Evolutionary conservation across 2,888 invertebrate species (phyloP).

Genomic region (Agrochola macilenta): DNA sequence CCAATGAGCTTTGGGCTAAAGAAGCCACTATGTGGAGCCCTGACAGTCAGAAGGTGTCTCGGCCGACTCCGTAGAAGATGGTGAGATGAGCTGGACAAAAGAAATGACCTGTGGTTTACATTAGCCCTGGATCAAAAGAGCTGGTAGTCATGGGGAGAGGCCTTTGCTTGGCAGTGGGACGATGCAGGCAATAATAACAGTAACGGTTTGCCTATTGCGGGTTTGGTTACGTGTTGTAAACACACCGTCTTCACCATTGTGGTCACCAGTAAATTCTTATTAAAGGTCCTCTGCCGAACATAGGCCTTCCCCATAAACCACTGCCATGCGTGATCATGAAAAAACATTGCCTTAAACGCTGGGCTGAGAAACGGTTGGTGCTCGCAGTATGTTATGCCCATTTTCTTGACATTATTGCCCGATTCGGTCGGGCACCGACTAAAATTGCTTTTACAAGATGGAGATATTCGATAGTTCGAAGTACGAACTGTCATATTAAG

Average conservation of each 20-base stretch:
- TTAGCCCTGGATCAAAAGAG: background rate
- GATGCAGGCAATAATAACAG: background rate
- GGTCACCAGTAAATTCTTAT: too few species aligned
- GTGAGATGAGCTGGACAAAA: background rate
- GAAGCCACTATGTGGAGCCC: background rate
- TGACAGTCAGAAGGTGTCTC: background rate
- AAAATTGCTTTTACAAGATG: conserved; percentile 37
- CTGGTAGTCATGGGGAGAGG: background rate
- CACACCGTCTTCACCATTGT: background rate
- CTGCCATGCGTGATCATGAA: conserved; percentile 10
- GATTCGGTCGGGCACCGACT: conserved; percentile 26
- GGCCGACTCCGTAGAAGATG: background rate
- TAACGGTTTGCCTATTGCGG: background rate
- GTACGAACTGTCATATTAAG: conserved; percentile 9
- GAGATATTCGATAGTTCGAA: conserved; percentile 14
- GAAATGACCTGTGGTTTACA: background rate
- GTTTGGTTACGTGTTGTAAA: background rate
- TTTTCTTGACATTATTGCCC: conserved; percentile 33
- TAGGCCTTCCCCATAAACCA: background rate
- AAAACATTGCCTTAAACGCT: background rate
- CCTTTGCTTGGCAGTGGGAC: background rate
- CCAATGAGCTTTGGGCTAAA: background rate
- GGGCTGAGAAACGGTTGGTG: conserved; percentile 6
- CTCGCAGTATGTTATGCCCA: conserved; percentile 25
- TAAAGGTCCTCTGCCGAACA: background rate